A percentile compares a stretch with the other conserved stretches of the same genome.
Evolutionary conservation across 2,113 vertebrate species (phyloP).

Genomic region (Archocentrus centrarchus): DNA sequence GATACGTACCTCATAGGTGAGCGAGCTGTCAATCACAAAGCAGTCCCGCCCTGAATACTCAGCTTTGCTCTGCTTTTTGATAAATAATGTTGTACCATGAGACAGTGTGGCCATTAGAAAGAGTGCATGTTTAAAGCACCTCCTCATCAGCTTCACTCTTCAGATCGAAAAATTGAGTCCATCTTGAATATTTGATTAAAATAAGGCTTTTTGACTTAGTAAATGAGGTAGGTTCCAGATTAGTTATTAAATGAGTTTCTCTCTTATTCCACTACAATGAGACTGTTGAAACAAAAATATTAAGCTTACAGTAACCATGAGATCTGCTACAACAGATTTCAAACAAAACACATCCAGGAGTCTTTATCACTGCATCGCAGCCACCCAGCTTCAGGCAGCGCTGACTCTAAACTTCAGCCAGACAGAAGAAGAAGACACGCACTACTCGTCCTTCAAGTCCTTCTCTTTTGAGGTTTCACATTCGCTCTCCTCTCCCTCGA

Average conservation of each 20-base stretch:
- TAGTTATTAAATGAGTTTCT: background rate
- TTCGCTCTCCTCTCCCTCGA: background rate
- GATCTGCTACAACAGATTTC: background rate
- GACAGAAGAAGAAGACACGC: background rate
- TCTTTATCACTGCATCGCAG: background rate
- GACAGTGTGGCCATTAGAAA: background rate
- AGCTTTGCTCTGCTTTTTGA: too few species aligned
- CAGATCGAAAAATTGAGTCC: background rate
- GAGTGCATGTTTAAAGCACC: background rate
- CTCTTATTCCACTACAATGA: background rate
- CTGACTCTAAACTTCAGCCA: background rate
- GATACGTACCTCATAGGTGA: too few species aligned
- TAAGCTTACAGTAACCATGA: background rate
- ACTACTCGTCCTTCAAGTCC: constrained; percentile 3
- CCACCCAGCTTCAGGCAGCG: background rate
- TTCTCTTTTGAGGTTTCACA: background rate
- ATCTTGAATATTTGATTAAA: background rate
- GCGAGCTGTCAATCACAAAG: too few species aligned
- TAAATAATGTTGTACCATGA: background rate
- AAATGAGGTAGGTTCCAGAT: background rate
- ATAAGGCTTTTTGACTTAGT: background rate
- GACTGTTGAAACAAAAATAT: background rate
- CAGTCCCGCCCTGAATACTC: too few species aligned
- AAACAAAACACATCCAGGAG: background rate
- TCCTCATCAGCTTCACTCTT: background rate